Evolutionary conservation across 2,113 vertebrate species (phyloP), one percentile per base, ranked within the genome.

Genomic region (Passer montanus): DNA sequence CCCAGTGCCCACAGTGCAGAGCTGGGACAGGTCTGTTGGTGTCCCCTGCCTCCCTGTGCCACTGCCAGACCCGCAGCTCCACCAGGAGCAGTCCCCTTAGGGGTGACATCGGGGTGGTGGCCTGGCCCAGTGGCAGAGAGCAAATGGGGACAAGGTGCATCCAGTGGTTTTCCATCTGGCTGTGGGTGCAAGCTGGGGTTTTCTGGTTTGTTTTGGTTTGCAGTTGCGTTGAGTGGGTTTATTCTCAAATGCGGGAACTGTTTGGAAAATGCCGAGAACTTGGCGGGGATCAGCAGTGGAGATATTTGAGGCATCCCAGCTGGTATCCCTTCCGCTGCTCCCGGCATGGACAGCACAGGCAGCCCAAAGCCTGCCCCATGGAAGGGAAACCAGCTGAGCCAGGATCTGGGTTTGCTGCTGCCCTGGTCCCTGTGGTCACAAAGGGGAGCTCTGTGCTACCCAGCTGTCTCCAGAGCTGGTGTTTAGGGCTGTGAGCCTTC

Each of bases 51-150:
- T 17, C 44, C 31, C 56, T 0, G 0, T 44, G 52, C 66, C 86
- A 70, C 74, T 3, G 0, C 30, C 81, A 62, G 62, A 47, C 37
- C 70, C 33, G 23, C 46, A 37, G 33, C 69, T 78, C 56, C 70
- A 5, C 50, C 0, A 0, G 19, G 52, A 46, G 55, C 2, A 0
- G 31, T 44, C 59, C 58, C n/a, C 6, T 46, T 24, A 11, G 0
- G 0, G 41, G 49, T 69, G 69, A 33, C 46, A 66, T n/a, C 0
- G 0, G 26, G 7, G 31, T 33, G 63, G 39, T 85, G 69, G 23
- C 66, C 52, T 52, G 43, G 55, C 68, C 55, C 5, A 4, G 55
- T 21, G 46, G 70, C 35, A 70, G 63, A 39, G 37, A 67, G 52
- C 63, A 80, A 4, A 73, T 1, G 27, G 78, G 85, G 59, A 82